Evolutionary conservation across 2,113 vertebrate genomes (phyloP), one percentile per base, ranked within the genome.

Genomic region (Daboia siamensis): DNA sequence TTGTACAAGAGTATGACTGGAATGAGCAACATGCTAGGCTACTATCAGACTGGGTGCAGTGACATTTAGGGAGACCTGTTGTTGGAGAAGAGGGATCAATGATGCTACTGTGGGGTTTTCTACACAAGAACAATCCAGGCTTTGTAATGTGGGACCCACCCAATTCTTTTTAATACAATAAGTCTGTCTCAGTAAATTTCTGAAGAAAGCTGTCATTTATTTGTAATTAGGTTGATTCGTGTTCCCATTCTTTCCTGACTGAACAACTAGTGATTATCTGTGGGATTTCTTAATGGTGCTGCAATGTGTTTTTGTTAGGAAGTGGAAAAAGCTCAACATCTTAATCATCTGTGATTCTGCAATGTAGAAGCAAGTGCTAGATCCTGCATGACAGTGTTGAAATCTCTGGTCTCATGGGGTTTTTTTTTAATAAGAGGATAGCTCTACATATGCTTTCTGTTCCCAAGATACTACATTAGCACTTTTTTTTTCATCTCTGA

Each of bases 181-280:
- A 86, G 33, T 15, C 90, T 86, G 74, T 33, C 23, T 92, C 56
- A 93, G 92, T 86, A 54, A 56, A 86, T 86, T 90, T 86, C 48
- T 11, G 24, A 86, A 90, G 56, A 93, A 64, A 93, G 46, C n/a
- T 33, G 11, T 80, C 88, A 90, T 90, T 90, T 90, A 86, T 86
- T 54, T 90, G 88, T 39, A 86, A 93, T 86, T 64, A 90, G 52
- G 88, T 64, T 90, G 92, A 90, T 93, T 93, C 74, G 21, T 90
- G 52, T 92, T 29, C 74, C 80, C 48, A 64, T 93, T 86, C 92
- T 90, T 85, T 90, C 56, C 88, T 52, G 55, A 44, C 92, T 64
- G 23, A 86, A 84, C 48, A 90, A 92, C 21, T 29, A 86, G 55
- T 90, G 74, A 92, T 86, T 84, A 90, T 64, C 88, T 64, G 55